Conservation (phyloP, 2,888 invertebrate species). For the Polylopha cassiicola region DNA sequence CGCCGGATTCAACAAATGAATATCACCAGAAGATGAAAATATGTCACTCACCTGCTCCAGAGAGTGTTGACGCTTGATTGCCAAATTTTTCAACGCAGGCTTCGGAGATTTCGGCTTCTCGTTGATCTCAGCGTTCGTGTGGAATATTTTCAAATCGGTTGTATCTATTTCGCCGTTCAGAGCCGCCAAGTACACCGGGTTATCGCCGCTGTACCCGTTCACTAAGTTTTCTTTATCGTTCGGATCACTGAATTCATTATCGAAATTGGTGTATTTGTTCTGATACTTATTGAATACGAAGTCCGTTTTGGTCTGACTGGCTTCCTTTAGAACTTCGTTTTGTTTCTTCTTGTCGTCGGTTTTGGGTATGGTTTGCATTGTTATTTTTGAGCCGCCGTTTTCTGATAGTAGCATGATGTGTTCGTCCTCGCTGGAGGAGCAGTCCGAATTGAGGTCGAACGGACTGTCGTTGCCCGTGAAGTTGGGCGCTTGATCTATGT, state of each 20-base stretch:
- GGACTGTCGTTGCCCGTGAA: conserved; percentile 49
- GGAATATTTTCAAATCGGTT: conserved; percentile 40
- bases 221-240: conserved; percentile 65
- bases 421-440: conserved; percentile 71
- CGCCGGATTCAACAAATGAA: conserved; percentile 83
- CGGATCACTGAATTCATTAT: conserved; percentile 69
- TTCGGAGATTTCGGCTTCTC: conserved; percentile 48
- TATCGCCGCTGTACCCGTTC: conserved; percentile 58
- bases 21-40: conserved; percentile 82
- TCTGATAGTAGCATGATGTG: conserved; percentile 67
- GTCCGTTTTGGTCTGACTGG: conserved; percentile 54
- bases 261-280: conserved; percentile 66
- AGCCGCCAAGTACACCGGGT: conserved; percentile 64
- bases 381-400: conserved; percentile 67
- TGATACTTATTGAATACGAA: conserved; percentile 58
- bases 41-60: conserved; percentile 86
- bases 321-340: conserved; percentile 63
- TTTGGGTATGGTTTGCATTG: conserved; percentile 62
- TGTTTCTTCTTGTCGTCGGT: conserved; percentile 43
- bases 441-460: conserved; percentile 57
- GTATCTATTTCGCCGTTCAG: conserved; percentile 60
- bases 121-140: conserved; percentile 35
- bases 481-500: conserved; percentile 55
- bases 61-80: conserved; percentile 80
- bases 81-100: conserved; percentile 48